Base-by-base conservation (phyloP, 2,113 vertebrate species). In the Daphoenositta chrysoptera region DNA sequence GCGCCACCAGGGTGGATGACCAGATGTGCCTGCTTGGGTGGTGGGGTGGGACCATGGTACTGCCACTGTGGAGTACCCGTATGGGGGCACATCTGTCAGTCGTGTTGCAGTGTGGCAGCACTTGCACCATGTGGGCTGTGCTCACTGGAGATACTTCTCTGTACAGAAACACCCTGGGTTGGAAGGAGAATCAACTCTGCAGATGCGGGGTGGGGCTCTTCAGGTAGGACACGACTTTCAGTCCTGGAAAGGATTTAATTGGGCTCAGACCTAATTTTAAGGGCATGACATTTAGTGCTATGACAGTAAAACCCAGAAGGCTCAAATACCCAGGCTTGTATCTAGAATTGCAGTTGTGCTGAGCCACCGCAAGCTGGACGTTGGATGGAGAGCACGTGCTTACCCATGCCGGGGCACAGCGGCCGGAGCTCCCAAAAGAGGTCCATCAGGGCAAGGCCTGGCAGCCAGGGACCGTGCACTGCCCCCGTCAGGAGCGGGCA, bases 361-460 rank as follows among this genome's bases (percentile, higher is more conserved):
- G 69, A 56, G 58, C 1, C 1, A 9, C 27, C 35, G 54, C 39
- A 35, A 33, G 65, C 27, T 60, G 53, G 3, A 3, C 2, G 4
- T 56, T 57, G 51, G 54, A 11, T 65, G 31, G 64, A 60, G n/a
- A 54, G 53, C 58, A 17, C 0, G 1, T 0, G 5, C 26, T 20
- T 40, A 63, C 11, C 60, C 16, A 1, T 40, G 39, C 21, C 21
- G 6, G 68, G 61, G 17, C 26, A 26, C 68, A 50, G 64, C 0
- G 0, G 20, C 0, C 0, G 31, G 30, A 18, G 5, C 4, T 77
- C 15, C 23, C 27, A 19, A 1, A 8, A 23, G 66, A 75, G 56
- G 8, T 30, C 15, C 3, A 3, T 22, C 40, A 42, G 75, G 70
- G 26, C 47, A 66, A 65, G 40, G 20, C 13, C 50, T 28, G 72